These are phyloP conservation scores for Drosophila anomelani DNA, from an alignment of 2,888 invertebrate genomes.

Conservation along the genomic window DNA sequence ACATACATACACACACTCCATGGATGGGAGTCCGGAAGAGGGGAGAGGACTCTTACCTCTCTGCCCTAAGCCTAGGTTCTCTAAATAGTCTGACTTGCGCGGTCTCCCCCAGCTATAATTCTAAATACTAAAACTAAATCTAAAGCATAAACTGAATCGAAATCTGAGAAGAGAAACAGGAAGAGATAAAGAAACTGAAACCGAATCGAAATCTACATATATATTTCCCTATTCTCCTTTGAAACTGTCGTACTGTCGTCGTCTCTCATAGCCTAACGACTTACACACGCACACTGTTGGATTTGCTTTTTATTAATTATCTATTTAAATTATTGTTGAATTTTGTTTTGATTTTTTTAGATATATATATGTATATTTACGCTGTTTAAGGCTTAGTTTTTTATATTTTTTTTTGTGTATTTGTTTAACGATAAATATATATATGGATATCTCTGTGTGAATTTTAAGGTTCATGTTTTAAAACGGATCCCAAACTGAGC, in stretches of 20 bases:
- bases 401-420: conserved; percentile 38
- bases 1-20: conserved; percentile 25
- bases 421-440: conserved; percentile 45
- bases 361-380: conserved; percentile 46
- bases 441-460: conserved; percentile 18
- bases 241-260: conserved; percentile 29
- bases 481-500: conserved; percentile 15
- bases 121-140: conserved; percentile 18
- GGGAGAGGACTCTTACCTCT: conserved; percentile 29
- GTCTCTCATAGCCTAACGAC: conserved; percentile 44
- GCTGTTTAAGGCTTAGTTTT: conserved; percentile 55
- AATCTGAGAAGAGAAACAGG: conserved; percentile 6
- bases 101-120: conserved; percentile 44
- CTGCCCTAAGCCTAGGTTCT: conserved; percentile 54
- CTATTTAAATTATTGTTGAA: conserved; percentile 81
- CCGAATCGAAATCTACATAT: conserved; percentile 26
- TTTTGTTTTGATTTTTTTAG: conserved; percentile 70
- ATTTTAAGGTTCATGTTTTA: conserved; percentile 32
- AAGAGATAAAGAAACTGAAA: conserved; percentile 2
- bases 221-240: conserved; percentile 9
- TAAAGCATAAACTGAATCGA: conserved; percentile 8
- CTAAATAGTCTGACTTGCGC: conserved; percentile 54
- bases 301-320: conserved; percentile 68
- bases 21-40: conserved; percentile 24
- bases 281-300: conserved; percentile 46